phyloP scores from a whole-genome alignment of 2,888 invertebrate species.

The Drosophila fulvimacula region DNA sequence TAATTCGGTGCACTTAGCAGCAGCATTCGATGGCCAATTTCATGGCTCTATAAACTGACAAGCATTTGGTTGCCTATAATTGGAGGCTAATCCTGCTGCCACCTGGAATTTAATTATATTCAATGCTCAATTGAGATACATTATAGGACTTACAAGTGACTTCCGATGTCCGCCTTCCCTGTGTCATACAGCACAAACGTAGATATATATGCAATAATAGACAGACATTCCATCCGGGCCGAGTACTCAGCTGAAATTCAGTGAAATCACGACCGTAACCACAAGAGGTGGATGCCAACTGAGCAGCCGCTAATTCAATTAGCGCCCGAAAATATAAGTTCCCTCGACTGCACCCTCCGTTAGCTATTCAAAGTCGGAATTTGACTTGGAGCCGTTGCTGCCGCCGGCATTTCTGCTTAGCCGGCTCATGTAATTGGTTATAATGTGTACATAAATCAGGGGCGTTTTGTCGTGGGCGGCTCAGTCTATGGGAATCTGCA shows the following conservation, averaged over 20 bases:
- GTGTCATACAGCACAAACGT: conserved; percentile 16
- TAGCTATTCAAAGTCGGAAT: conserved; percentile 35
- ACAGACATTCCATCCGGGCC: conserved; percentile 13
- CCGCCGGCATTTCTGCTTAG: conserved; percentile 26
- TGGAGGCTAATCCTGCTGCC: conserved; percentile 29
- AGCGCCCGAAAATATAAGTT: conserved; percentile 58
- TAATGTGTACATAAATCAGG: conserved; percentile 72
- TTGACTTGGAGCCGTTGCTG: conserved; percentile 32
- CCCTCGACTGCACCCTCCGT: neutral
- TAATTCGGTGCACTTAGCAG: conserved; percentile 23
- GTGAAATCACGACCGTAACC: conserved; percentile 44
- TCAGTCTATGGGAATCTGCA: conserved; percentile 20
- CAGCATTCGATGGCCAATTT: conserved; percentile 57
- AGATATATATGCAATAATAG: neutral
- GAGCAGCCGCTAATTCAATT: conserved; percentile 68
- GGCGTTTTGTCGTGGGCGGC: conserved; percentile 11
- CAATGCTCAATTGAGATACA: neutral
- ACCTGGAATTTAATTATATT: conserved; percentile 68
- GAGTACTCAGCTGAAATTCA: neutral
- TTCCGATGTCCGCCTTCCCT: neutral
- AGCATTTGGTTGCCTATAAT: conserved; percentile 9
- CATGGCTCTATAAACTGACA: conserved; percentile 52
- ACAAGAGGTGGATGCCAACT: conserved; percentile 19
- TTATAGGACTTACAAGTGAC: neutral
- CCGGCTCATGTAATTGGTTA: conserved; percentile 65